Conservation (phyloP, 2,888 invertebrate species). For the Nephrocerus scutellatus region DNA sequence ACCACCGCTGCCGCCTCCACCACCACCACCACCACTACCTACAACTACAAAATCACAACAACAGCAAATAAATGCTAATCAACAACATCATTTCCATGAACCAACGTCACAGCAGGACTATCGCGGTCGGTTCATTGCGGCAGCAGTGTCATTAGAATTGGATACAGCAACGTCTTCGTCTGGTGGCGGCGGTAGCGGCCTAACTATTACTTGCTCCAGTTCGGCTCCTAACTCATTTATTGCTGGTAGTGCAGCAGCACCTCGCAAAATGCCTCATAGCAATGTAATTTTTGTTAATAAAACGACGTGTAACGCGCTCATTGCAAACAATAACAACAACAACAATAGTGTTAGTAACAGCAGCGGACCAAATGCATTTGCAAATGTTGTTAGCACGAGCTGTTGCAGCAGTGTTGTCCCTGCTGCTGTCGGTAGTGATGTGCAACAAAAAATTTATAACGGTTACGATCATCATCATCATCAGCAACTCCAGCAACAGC, state of each 20-base stretch:
- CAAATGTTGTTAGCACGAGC: constrained; percentile 11
- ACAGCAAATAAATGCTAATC: constrained; percentile 4
- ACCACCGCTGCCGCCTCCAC: too few relatives aligned
- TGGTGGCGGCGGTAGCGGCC: background rate
- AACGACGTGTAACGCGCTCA: constrained; percentile 27
- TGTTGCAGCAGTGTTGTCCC: constrained; percentile 17
- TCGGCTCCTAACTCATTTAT: constrained; percentile 2
- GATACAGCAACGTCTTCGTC: background rate
- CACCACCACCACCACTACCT: too few relatives aligned
- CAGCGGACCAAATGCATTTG: too few relatives aligned
- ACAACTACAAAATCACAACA: constrained; percentile 35
- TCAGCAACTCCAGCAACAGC: constrained; percentile 26
- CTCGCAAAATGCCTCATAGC: constrained; percentile 41
- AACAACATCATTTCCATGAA: constrained; percentile 13
- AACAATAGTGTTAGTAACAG: constrained; percentile 7
- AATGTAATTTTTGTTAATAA: constrained; percentile 45
- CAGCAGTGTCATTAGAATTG: background rate
- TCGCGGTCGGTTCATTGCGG: too few relatives aligned
- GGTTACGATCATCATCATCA: constrained; percentile 12
- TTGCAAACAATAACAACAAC: background rate
- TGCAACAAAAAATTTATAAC: constrained; percentile 9
- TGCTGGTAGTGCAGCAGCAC: constrained; percentile 11
- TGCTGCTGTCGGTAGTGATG: constrained; percentile 12
- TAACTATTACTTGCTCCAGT: constrained; percentile 1
- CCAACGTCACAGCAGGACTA: constrained; percentile 18